Evolutionary conservation across 1,140 invertebrate genomes (phyloP).

Genomic region (Brachionus plicatilis): DNA sequence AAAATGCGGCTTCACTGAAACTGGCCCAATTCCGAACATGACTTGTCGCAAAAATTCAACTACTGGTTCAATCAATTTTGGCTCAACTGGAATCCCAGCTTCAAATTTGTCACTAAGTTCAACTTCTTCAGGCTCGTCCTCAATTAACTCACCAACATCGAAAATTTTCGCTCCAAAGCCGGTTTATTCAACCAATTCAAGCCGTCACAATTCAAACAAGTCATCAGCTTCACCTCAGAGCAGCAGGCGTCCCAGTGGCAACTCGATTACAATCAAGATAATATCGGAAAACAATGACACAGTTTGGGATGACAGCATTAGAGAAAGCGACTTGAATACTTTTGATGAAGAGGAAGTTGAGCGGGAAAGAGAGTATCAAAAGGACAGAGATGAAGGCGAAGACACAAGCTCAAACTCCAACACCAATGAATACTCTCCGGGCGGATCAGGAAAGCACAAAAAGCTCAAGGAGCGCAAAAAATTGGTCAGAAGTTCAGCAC

Average conservation of each 20-base stretch:
- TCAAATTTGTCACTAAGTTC: constrained; percentile 4
- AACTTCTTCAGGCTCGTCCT: constrained; percentile 11
- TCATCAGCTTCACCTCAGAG: neutral
- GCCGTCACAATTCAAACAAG: constrained; percentile 9
- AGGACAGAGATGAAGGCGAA: neutral
- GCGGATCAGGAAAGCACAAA: constrained; percentile 1
- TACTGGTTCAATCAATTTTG: constrained; percentile 8
- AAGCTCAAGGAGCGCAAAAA: constrained; percentile 19
- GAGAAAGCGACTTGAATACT: constrained; percentile 15
- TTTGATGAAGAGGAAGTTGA: constrained; percentile 21
- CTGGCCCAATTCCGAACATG: neutral
- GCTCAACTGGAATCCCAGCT: constrained; percentile 5
- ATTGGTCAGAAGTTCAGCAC: constrained; percentile 3
- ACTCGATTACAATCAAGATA: constrained; percentile 38
- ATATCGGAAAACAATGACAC: neutral
- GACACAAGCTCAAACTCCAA: neutral
- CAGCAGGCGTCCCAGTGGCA: neutral
- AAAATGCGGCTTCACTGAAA: neutral
- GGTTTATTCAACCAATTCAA: neutral
- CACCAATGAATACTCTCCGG: neutral
- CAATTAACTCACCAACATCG: constrained; percentile 4
- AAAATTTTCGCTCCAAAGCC: neutral
- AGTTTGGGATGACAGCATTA: neutral
- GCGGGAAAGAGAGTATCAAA: neutral
- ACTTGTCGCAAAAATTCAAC: neutral